These are phyloP conservation scores for Grapholita molesta DNA, from an alignment of 1,140 invertebrate genomes.

Conservation along the genomic window DNA sequence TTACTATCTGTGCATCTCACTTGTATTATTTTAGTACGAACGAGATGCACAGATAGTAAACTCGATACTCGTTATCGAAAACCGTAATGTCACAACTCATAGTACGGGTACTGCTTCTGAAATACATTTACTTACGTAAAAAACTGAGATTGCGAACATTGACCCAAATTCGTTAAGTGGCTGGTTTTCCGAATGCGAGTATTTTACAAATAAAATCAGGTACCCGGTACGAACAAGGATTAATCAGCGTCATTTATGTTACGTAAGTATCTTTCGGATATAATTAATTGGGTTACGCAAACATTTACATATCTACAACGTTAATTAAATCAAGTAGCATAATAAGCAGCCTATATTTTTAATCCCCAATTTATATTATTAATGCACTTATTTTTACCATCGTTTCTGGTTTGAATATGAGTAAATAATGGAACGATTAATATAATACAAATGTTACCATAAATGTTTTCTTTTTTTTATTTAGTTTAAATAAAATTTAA, in stretches of 20 bases:
- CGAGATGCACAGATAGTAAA: too few species aligned
- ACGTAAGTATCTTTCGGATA: background rate
- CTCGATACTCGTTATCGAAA: too few species aligned
- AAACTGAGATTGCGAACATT: background rate
- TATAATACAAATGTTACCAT: too few species aligned
- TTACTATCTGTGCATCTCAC: too few species aligned
- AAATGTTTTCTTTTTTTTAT: too few species aligned
- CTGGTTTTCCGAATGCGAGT: background rate
- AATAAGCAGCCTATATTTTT: background rate
- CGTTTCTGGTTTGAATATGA: too few species aligned
- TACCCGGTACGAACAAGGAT: background rate
- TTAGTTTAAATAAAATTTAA: too few species aligned
- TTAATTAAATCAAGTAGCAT: background rate
- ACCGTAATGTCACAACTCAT: too few species aligned
- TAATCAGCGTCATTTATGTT: slow-evolving; percentile 3
- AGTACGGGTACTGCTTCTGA: background rate
- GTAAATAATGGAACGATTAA: too few species aligned
- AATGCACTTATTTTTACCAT: too few species aligned
- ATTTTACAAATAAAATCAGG: slow-evolving; percentile 6
- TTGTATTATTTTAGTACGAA: too few species aligned
- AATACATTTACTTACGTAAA: background rate
- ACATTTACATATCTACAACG: background rate
- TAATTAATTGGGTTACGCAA: background rate
- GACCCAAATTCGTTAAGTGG: background rate
- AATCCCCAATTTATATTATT: background rate